phyloP scores from a whole-genome alignment of 2,888 invertebrate genomes.

The Toxonevra muliebris region DNA sequence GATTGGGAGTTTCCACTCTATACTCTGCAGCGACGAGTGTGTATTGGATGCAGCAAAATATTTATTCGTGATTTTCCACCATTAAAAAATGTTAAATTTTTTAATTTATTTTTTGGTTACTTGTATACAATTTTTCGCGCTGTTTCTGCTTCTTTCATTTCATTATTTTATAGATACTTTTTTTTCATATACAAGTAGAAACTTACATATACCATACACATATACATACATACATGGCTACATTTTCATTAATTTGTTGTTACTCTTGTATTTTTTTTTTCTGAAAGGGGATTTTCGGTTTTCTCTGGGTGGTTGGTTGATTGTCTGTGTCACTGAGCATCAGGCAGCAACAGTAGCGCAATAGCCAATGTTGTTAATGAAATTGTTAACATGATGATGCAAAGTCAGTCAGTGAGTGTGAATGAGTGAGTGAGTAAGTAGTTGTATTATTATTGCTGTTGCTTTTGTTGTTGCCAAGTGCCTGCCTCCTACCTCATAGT shows the following conservation, averaged over 20 bases:
- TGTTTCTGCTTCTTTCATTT: background rate
- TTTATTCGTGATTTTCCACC: conserved; percentile 22
- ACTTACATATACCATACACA: background rate
- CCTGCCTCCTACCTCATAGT: too few species aligned
- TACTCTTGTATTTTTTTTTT: conserved; percentile 33
- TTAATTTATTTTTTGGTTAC: conserved; percentile 6
- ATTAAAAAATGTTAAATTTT: conserved; percentile 14
- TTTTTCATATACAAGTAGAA: background rate
- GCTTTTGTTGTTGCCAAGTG: too few species aligned
- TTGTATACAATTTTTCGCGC: conserved; percentile 14
- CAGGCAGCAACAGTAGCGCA: background rate
- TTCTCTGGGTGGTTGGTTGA: background rate
- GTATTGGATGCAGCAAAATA: too few species aligned
- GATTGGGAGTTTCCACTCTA: background rate
- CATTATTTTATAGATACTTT: too few species aligned
- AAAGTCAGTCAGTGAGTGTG: conserved; percentile 8
- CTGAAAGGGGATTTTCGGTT: background rate
- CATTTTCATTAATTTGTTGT: conserved; percentile 24
- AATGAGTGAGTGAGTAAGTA: background rate
- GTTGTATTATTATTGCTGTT: background rate
- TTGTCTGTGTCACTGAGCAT: background rate
- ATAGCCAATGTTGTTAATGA: conserved; percentile 11
- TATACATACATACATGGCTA: background rate
- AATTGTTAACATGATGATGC: conserved; percentile 21
- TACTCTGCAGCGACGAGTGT: too few species aligned